Evolutionary conservation across 2,113 vertebrate species (phyloP).

Genomic region (zebrafish (Danio rerio)): DNA sequence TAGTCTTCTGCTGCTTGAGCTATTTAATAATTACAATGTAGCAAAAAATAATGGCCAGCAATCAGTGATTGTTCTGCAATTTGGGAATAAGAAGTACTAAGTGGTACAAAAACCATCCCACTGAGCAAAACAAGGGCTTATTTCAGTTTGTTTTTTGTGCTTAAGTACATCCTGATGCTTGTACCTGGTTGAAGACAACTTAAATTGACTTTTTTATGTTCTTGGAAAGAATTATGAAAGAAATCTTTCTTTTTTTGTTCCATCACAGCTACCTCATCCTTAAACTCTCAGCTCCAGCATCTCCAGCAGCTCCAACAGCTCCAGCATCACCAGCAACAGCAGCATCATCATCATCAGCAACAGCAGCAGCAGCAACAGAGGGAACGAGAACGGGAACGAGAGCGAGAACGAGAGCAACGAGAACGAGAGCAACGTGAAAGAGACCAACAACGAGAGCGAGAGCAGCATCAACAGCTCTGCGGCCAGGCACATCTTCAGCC

Average conservation of each 20-base stretch:
- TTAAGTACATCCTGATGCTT: neutral
- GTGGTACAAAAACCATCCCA: neutral
- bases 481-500: conserved; percentile 66
- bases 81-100: neutral
- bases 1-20: conserved; percentile 1
- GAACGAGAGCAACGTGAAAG: conserved; percentile 78
- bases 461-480: conserved; percentile 75
- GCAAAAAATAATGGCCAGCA: conserved; percentile 10
- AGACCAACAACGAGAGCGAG: conserved; percentile 70
- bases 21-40: conserved; percentile 22
- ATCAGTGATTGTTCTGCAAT: conserved; percentile 28
- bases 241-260: conserved; percentile 19
- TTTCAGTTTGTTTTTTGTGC: neutral
- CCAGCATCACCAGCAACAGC: conserved; percentile 87
- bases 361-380: conserved; percentile 64
- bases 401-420: conserved; percentile 79
- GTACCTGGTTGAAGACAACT: neutral
- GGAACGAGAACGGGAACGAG: conserved; percentile 65
- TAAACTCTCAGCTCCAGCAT: conserved; percentile 98
- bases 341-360: conserved; percentile 77
- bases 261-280: conserved; percentile 96
- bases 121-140: neutral
- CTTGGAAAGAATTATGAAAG: neutral
- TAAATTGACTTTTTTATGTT: neutral
- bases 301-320: conserved; percentile 97